Base-by-base conservation (phyloP, 2,888 invertebrate species). In the Ectemnius cavifrons region DNA sequence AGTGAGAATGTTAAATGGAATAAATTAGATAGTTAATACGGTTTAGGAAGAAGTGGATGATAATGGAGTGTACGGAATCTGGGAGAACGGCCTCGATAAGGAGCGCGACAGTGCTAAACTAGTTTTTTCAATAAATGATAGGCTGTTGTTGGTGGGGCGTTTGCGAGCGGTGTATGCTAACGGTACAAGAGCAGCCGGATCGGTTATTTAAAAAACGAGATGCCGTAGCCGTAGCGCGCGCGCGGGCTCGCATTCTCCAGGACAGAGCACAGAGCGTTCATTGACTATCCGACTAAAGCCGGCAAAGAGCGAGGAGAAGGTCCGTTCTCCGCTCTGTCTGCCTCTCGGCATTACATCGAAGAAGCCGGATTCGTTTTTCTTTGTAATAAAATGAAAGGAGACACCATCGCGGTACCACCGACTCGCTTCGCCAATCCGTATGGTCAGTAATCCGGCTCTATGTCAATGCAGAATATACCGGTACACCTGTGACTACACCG, bases 101-200 rank as follows among this genome's bases (percentile, higher is more conserved):
- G 52, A 46, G 45, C 14, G 62, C 23, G 57, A 49, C 65, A 56
- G 59, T 52, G 37, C 8, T 37, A 37, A 37, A 37, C 37, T 37
- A 37, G 37, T 37, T 37, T 37, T 37, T 37, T 37, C 37, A 85
- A 85, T 86, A 84, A 84, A 80, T 84, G 83, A 85, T 85, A 37
- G 37, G 77, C 78, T 71, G 62, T 61, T 58, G 47, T 37, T 23
- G 58, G 52, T 52, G 73, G 67, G 37, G 37, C 37, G 37, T 37
- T 37, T 37, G 37, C 37, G 37, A 37, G 37, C 37, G 37, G 37
- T 37, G 37, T 37, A 37, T 37, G 52, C 16, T 16, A 52, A 52
- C 52, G 52, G 52, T 52, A 52, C 52, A 52, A 14, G 52, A 52
- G 37, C 37, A 37, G 37, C 37, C 37, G 37, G 37, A 37, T 37